Conservation (phyloP, 2,113 vertebrate species). For the Corythaeola cristata region DNA sequence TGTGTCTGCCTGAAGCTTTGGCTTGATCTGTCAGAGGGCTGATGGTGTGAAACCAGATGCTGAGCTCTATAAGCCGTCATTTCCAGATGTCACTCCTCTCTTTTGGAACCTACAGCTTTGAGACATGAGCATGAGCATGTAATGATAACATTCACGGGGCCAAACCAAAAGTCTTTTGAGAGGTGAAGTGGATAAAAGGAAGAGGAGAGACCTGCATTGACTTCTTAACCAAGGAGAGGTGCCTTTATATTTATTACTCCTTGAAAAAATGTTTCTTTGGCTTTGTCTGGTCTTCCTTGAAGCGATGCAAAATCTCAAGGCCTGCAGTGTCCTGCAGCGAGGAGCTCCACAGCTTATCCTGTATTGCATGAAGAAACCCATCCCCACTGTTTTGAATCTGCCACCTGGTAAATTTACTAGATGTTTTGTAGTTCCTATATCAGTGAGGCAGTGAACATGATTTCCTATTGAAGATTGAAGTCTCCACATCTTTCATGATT, state of each 20-base stretch:
- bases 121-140: neutral
- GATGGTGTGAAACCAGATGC: neutral
- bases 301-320: neutral
- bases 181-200: neutral
- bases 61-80: neutral
- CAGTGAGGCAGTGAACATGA: neutral
- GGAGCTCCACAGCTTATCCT: neutral
- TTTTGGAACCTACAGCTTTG: neutral
- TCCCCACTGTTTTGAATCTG: neutral
- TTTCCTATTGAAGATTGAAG: neutral
- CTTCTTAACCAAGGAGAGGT: accelerated
- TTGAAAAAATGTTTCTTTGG: neutral
- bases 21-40: neutral
- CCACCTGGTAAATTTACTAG: neutral
- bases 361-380: neutral
- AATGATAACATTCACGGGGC: neutral
- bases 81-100: neutral
- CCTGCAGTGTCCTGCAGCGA: neutral
- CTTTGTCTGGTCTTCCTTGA: neutral
- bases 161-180: neutral
- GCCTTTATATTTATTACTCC: neutral
- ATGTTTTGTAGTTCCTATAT: neutral
- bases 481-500: neutral
- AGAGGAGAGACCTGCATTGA: neutral
- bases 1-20: neutral